Percentiles rank a stretch among this genome's conserved stretches.
Conservation (phyloP, 2,113 vertebrate species). For the Tetrax tetrax region DNA sequence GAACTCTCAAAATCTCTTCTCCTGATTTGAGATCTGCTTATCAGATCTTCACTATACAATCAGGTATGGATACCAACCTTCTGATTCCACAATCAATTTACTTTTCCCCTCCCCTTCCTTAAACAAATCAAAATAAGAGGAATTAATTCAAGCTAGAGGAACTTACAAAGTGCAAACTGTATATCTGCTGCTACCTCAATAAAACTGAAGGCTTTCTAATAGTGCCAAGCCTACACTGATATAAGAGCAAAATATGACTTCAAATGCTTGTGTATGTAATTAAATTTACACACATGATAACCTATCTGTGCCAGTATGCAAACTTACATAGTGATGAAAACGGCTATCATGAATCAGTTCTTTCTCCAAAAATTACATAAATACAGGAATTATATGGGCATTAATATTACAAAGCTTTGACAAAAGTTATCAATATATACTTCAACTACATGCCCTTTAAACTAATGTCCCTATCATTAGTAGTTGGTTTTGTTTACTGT, state of each 20-base stretch:
- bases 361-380: neutral
- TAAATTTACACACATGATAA: neutral
- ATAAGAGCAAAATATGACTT: neutral
- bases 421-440: neutral
- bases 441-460: neutral
- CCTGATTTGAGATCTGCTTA: neutral
- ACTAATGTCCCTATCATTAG: neutral
- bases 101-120: neutral
- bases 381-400: neutral
- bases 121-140: neutral
- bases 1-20: neutral
- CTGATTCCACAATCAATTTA: neutral
- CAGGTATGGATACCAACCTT: neutral
- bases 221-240: neutral
- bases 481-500: constrained; percentile 12
- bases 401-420: neutral
- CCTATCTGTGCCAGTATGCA: neutral
- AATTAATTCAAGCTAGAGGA: neutral
- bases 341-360: neutral
- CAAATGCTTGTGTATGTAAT: neutral
- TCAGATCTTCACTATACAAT: neutral
- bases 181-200: neutral
- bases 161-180: neutral
- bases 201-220: neutral
- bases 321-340: neutral